Conservation (phyloP, 2,888 invertebrate species). For the Hypsopygia costalis region DNA sequence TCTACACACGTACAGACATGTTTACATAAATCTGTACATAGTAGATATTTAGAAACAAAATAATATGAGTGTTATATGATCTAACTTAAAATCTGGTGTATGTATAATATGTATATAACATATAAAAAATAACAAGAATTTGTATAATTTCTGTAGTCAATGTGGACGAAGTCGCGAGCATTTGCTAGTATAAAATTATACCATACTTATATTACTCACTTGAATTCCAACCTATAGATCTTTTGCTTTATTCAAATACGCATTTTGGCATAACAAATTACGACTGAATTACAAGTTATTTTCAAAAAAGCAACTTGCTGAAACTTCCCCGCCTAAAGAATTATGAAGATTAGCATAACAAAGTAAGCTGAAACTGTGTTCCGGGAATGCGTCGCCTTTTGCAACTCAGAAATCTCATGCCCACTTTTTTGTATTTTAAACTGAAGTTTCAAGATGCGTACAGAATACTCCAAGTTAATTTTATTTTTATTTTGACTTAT, state of each 20-base stretch:
- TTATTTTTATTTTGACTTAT: neutral
- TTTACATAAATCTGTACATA: too few species aligned
- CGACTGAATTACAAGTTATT: constrained; percentile 73
- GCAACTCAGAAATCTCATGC: constrained; percentile 49
- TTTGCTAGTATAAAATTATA: too few species aligned
- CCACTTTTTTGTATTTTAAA: constrained; percentile 29
- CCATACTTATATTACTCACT: too few species aligned
- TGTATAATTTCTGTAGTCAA: too few species aligned
- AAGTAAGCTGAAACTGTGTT: constrained; percentile 71
- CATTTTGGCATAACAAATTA: constrained; percentile 66
- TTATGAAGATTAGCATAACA: constrained; percentile 79
- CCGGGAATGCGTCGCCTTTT: constrained; percentile 62
- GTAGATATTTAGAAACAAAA: too few species aligned
- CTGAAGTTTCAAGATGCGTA: constrained; percentile 13
- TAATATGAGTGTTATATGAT: too few species aligned
- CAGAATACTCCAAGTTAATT: too few species aligned
- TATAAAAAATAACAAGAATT: too few species aligned
- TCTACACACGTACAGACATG: too few species aligned
- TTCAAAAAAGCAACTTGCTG: constrained; percentile 67
- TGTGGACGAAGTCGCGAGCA: too few species aligned
- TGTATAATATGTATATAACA: too few species aligned
- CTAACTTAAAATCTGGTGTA: too few species aligned
- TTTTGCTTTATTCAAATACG: constrained; percentile 30
- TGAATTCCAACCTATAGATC: constrained; percentile 12
- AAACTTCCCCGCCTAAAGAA: constrained; percentile 73